phyloP scores from a whole-genome alignment of 23 tunicate species.

The Phallusia fumigata region DNA sequence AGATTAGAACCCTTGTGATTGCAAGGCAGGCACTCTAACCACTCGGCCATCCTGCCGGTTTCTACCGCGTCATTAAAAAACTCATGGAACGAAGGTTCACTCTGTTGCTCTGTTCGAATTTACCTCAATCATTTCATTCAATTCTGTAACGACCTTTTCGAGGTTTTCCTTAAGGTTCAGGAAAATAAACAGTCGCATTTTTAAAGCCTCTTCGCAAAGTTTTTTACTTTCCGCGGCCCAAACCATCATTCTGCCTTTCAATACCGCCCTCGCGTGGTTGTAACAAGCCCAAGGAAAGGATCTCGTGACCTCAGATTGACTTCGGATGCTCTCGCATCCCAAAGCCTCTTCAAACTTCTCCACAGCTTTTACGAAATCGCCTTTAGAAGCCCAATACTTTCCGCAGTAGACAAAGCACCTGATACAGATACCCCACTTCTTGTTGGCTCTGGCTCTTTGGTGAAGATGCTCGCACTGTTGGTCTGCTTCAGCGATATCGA shows the following conservation, averaged over 20 bases:
- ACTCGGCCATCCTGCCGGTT: no score
- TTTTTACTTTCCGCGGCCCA: background rate
- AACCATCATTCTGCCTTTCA: background rate
- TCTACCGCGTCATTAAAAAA: no score
- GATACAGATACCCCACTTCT: background rate
- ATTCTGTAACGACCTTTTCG: no score
- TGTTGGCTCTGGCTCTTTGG: background rate
- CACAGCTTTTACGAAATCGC: background rate
- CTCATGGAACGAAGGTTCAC: no score
- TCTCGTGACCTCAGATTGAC: background rate
- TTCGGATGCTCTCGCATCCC: background rate
- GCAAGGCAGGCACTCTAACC: no score
- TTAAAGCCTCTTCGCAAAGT: background rate
- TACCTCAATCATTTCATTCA: no score
- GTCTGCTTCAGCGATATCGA: background rate
- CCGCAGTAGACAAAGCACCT: constrained; percentile 17
- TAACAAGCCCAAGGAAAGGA: constrained; percentile 6
- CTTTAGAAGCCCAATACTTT: constrained; percentile 8
- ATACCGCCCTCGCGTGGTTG: constrained; percentile 17
- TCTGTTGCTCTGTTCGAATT: no score
- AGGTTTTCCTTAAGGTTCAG: no score
- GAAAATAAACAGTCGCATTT: background rate
- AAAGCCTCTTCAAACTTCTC: background rate
- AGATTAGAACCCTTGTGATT: no score
- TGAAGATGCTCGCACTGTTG: background rate